phyloP scores from a whole-genome alignment of 2,888 invertebrate genomes.

The Ypsolopha sequella region DNA sequence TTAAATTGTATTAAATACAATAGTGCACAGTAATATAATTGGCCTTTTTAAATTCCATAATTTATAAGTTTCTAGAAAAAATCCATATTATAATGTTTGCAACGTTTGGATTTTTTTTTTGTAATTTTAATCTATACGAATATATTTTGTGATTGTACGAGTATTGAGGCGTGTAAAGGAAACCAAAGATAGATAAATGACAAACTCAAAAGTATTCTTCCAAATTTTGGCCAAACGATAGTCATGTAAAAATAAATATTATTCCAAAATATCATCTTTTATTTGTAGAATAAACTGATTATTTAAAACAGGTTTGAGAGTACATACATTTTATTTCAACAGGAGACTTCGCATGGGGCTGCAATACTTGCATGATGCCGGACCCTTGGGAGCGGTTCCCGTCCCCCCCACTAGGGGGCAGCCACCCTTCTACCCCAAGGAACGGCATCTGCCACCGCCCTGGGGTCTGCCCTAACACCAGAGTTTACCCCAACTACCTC shows the following conservation, averaged over 20 bases:
- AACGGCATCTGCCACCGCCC: slow-evolving; percentile 46
- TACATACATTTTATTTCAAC: slow-evolving; percentile 7
- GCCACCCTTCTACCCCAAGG: slow-evolving; percentile 42
- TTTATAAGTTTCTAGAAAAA: not conserved
- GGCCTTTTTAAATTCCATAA: not conserved
- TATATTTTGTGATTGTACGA: slow-evolving; percentile 7
- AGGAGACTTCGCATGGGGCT: slow-evolving; percentile 50
- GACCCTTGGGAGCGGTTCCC: slow-evolving; percentile 49
- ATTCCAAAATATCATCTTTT: slow-evolving; percentile 27
- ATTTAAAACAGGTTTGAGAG: too few relatives aligned
- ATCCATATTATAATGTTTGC: not conserved
- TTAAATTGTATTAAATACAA: too few relatives aligned
- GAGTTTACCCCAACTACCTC: slow-evolving; percentile 34
- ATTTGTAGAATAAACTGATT: slow-evolving; percentile 4
- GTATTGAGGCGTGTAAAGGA: not conserved
- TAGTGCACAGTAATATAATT: not conserved
- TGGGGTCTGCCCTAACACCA: slow-evolving; percentile 36
- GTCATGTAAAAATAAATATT: slow-evolving; percentile 57
- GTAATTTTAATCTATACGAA: not conserved
- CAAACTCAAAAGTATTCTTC: slow-evolving; percentile 45
- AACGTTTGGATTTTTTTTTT: not conserved
- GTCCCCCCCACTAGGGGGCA: slow-evolving; percentile 33
- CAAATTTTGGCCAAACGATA: slow-evolving; percentile 58
- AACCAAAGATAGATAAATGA: not conserved
- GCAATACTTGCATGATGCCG: slow-evolving; percentile 36